Conservation (phyloP, 2,113 vertebrate genomes). For the Nesogale talazaci region DNA sequence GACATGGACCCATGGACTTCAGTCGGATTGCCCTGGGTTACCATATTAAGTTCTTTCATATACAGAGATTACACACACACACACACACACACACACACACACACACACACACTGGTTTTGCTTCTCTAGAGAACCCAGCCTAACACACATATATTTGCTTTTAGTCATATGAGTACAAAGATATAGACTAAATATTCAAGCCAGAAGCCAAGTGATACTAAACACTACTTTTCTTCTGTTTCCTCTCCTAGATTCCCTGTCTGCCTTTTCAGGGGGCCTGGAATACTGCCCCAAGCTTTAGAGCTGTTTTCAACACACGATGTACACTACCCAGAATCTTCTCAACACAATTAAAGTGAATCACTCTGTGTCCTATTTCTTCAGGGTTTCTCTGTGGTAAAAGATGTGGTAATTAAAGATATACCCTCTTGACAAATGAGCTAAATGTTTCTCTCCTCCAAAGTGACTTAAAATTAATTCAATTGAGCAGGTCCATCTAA, state of each 20-base stretch:
- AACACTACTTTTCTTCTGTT: neutral
- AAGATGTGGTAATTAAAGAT: slow-evolving; percentile 49
- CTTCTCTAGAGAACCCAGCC: too few relatives aligned
- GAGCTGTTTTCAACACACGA: neutral
- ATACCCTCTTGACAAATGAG: neutral
- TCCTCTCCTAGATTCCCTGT: neutral
- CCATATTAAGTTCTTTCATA: too few relatives aligned
- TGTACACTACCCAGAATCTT: neutral
- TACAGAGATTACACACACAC: too few relatives aligned
- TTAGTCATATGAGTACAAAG: neutral
- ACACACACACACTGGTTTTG: too few relatives aligned
- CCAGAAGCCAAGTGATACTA: neutral
- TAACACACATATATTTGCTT: neutral
- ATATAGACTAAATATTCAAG: neutral
- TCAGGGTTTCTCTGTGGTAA: neutral
- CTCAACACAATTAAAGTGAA: neutral
- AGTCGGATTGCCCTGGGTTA: too few relatives aligned
- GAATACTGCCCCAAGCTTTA: neutral
- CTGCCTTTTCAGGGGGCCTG: neutral
- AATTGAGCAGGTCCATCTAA: neutral
- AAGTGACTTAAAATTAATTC: neutral
- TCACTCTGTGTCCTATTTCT: slow-evolving; percentile 11
- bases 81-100: too few relatives aligned
- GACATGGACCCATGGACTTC: too few relatives aligned
- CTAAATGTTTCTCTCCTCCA: slow-evolving; percentile 33